A percentile compares a stretch with the other conserved stretches of the same genome.
These are phyloP conservation scores for Moxostoma hubbsi DNA, from an alignment of 2,797 vertebrate genomes.

Conservation along the genomic window DNA sequence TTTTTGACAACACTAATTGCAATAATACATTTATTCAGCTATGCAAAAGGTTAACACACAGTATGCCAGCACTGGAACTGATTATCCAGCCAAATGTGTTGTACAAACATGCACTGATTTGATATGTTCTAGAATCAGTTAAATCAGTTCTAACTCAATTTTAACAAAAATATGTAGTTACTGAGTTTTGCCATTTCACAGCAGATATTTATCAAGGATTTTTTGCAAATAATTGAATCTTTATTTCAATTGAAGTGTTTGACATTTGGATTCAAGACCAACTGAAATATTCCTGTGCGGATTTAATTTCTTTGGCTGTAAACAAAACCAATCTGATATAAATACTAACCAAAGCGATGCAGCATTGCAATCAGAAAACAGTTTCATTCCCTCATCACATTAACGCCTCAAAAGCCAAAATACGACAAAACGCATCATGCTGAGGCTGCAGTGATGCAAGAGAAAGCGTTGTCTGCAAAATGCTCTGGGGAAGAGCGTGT, in stretches of 20 bases:
- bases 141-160: no score
- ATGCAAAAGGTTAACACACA: no score
- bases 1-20: no score
- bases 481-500: conserved; percentile 38
- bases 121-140: no score
- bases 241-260: not conserved
- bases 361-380: not conserved
- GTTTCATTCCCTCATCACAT: not conserved
- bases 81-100: no score
- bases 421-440: conserved; percentile 8
- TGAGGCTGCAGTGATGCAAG: conserved; percentile 28
- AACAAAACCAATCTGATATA: not conserved
- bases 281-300: not conserved
- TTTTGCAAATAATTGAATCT: not conserved
- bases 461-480: conserved; percentile 21
- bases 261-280: not conserved
- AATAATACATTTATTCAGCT: no score
- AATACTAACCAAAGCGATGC: not conserved
- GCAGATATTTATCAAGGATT: not conserved
- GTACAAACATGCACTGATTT: no score
- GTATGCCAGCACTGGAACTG: no score
- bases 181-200: no score
- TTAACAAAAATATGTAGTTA: no score
- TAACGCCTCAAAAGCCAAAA: conserved; percentile 10
- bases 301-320: no score